Percentiles rank a stretch among this genome's conserved stretches.
Conservation (phyloP, 2,113 vertebrate species). For the Larimichthys polyactis region DNA sequence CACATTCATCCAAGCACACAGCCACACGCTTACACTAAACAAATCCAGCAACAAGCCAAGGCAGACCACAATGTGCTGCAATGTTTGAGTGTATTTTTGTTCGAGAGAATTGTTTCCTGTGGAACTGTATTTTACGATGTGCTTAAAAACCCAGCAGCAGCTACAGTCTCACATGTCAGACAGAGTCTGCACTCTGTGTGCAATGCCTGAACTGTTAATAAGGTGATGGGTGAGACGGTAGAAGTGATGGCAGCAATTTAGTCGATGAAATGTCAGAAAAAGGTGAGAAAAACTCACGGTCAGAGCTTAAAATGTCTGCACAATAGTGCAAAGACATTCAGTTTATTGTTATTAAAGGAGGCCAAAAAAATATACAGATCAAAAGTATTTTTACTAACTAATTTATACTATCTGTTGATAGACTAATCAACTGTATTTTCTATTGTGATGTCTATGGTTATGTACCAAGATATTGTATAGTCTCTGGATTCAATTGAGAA, state of each 20-base stretch:
- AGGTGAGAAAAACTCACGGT: not conserved
- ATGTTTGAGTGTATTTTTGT: constrained; percentile 72
- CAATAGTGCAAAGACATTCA: not conserved
- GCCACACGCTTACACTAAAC: constrained; percentile 30
- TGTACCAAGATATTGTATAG: not conserved
- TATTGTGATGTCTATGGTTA: not conserved
- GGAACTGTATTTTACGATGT: constrained; percentile 67
- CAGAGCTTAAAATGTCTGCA: not conserved
- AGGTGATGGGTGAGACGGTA: constrained; percentile 16
- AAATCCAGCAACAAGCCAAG: constrained; percentile 33
- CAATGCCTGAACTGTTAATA: constrained; percentile 22
- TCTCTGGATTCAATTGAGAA: not conserved
- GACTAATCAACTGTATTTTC: too few species aligned
- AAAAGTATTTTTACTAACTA: too few species aligned
- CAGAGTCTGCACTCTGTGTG: constrained; percentile 36
- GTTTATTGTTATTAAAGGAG: not conserved
- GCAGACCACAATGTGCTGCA: constrained; percentile 49
- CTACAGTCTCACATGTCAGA: constrained; percentile 43
- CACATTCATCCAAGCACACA: constrained; percentile 17
- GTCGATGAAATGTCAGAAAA: not conserved
- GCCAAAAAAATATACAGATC: too few species aligned
- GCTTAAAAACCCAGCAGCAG: constrained; percentile 71
- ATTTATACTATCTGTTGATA: not conserved
- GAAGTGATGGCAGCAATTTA: constrained; percentile 41
- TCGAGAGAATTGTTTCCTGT: constrained; percentile 66